Base-by-base conservation (phyloP, 2,797 vertebrate genomes). In the Okamejei kenojei region DNA sequence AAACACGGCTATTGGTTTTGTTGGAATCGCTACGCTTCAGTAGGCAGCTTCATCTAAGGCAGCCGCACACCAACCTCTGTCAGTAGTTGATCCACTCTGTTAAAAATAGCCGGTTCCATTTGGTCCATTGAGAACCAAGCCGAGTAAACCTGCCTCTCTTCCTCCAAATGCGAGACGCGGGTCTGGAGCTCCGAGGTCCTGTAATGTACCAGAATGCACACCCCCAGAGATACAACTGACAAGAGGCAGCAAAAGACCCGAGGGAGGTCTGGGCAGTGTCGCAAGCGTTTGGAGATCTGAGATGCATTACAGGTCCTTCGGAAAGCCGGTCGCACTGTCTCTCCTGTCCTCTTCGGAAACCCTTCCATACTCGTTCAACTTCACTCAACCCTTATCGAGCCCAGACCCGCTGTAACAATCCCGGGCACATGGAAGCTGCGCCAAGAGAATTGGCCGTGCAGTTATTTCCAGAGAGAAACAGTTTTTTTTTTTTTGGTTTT, bases 21-120 rank as follows among this genome's bases (percentile, higher is more conserved):
- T 58, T 58, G 45, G 26, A 54, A 11, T 82, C 5, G 58, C 26
- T 26, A 13, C 80, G 26, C 54, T 82, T 11, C 7, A 45, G 79
- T 45, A 81, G 79, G 19, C 79, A 81, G 79, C 13, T n/a, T 77
- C 78, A 29, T 38, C 32, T 78, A 78, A 84, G 81, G 9, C 78
- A 80, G 32, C 21, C 79, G 38, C 7, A 8, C 71, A 91, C 90
- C 10, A 45, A 92, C 90, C 90, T 92, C 71, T 26, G 45, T 38
- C 11, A 92, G 15, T 1, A 92, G 90, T 5, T 92, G 71, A 17
- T 92, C 71, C 13, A 92, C 90, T 92, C 71, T 29, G 90, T 58
- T 92, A 7, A 92, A 58, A 76, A 76, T n/a, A 92, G 90, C 71
- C 71, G 73, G 35, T 92, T 92, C 71, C 90, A 92, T 74, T 74